A percentile compares a stretch with the other conserved stretches of the same genome.
Evolutionary conservation across 2,888 invertebrate species (phyloP).

Genomic region (Epinotia brunnichana): DNA sequence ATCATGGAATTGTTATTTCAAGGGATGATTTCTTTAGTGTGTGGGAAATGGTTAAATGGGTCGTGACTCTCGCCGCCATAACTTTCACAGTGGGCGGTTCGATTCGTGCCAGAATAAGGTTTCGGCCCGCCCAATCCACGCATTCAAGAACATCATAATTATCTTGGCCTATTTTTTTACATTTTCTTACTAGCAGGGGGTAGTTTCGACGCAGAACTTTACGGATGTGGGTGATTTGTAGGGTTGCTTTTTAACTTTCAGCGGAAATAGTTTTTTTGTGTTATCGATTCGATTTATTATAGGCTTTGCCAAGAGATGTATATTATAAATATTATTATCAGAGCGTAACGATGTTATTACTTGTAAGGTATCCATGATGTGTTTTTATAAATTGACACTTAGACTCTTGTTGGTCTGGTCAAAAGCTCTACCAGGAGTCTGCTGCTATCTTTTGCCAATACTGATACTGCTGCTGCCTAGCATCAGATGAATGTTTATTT

Average conservation of each 20-base stretch:
- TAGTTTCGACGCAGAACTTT: conserved; percentile 38
- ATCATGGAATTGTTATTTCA: conserved; percentile 36
- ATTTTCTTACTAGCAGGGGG: conserved; percentile 41
- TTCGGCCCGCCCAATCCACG: conserved; percentile 45
- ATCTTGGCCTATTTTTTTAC: conserved; percentile 58
- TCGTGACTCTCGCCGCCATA: conserved; percentile 58
- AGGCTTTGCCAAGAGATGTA: conserved; percentile 9
- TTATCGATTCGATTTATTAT: conserved; percentile 36
- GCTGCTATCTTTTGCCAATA: no score
- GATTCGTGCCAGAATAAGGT: conserved; percentile 44
- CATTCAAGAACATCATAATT: conserved; percentile 57
- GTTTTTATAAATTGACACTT: no score
- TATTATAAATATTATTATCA: conserved; percentile 6
- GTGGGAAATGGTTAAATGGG: conserved; percentile 62
- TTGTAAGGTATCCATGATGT: background rate
- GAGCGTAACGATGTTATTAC: conserved; percentile 17
- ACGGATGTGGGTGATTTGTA: conserved; percentile 38
- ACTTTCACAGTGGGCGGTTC: conserved; percentile 61
- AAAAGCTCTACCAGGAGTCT: no score
- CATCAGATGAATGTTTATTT: no score
- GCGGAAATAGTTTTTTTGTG: conserved; percentile 34
- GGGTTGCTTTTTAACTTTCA: conserved; percentile 34
- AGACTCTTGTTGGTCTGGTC: no score
- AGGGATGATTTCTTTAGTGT: conserved; percentile 42
- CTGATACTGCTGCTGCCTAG: no score